Evolutionary conservation across 2,888 invertebrate species (phyloP), one percentile per base, ranked within the genome.

Genomic region (Netelia inedita): DNA sequence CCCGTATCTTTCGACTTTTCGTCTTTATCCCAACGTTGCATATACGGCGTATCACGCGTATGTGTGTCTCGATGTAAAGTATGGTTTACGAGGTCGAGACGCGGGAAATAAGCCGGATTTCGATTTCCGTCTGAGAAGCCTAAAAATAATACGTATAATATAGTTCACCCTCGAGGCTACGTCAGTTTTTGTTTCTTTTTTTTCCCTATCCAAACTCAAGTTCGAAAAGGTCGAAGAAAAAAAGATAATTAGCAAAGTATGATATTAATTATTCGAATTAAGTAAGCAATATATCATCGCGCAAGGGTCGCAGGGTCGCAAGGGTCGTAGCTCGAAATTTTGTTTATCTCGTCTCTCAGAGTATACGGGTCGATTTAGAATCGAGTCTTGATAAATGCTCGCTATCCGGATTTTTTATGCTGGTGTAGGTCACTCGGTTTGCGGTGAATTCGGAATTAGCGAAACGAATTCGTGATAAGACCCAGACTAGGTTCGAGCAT

Each of bases 81-180:
- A 76, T 83, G 28, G 61, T 81, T 83, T 80, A 83, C 69, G 83
- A 80, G 73, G 35, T 63, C 69, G 73, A 76, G 65, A 80, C 74
- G 82, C 16, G 14, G 79, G 43, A 72, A 66, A 79, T 59, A 85
- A 82, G 55, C 65, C 78, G 73, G 73, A 74, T 79, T 76, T 79
- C 55, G 78, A 85, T 74, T 82, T 85, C 28, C 82, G 76, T 19
- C 23, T 69, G 72, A 57, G 68, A 73, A 68, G 78, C 41, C 78
- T 68, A n/a, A 81, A 61, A 83, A 83, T 66, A 80, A 73, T 81
- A 83, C 74, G 28, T 5, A 79, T 74, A 83, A 79, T 61, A 57
- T 23, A 68, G 69, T 53, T 53, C 53, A 5, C 16, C 14, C 53
- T 16, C 10, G 16, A 11, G 53, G 14, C 55, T 74, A 50, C 57